These are phyloP conservation scores for Muschampia plurimacula DNA, from an alignment of 2,888 invertebrate genomes.

Conservation along the genomic window DNA sequence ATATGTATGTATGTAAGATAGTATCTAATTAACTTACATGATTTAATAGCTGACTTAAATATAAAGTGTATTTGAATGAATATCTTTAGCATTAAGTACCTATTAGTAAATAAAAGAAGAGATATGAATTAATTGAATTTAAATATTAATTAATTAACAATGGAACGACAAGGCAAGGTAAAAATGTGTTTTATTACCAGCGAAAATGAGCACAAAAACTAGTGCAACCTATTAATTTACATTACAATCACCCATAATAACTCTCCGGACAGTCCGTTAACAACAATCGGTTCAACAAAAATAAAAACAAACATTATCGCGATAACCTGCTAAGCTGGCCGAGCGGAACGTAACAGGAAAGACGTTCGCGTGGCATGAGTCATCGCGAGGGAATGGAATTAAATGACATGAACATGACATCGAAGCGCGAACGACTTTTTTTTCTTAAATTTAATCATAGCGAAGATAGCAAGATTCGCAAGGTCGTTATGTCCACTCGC, in stretches of 20 bases:
- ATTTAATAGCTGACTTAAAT: background rate
- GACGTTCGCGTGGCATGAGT: slow-evolving; percentile 63
- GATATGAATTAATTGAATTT: background rate
- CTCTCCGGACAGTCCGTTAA: slow-evolving; percentile 1
- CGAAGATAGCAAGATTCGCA: slow-evolving; percentile 51
- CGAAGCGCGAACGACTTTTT: slow-evolving; percentile 52
- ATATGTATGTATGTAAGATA: background rate
- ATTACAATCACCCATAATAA: slow-evolving; percentile 15
- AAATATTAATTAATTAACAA: too few relatives aligned
- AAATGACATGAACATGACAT: slow-evolving; percentile 30
- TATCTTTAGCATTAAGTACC: too few relatives aligned
- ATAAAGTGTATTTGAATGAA: background rate
- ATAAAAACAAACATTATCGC: slow-evolving; percentile 68
- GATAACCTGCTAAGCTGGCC: slow-evolving; percentile 62
- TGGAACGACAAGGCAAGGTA: background rate
- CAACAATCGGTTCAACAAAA: slow-evolving; percentile 54
- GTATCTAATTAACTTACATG: background rate
- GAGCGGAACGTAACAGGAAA: slow-evolving; percentile 46
- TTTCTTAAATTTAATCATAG: slow-evolving; percentile 50
- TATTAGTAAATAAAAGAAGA: background rate
- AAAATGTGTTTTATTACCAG: background rate
- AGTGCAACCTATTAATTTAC: slow-evolving; percentile 10
- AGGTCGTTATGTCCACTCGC: slow-evolving; percentile 58
- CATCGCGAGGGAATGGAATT: slow-evolving; percentile 64
- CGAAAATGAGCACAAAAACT: background rate